Evolutionary conservation across 2,888 invertebrate genomes (phyloP).

Genomic region (Dendrolimus pini): DNA sequence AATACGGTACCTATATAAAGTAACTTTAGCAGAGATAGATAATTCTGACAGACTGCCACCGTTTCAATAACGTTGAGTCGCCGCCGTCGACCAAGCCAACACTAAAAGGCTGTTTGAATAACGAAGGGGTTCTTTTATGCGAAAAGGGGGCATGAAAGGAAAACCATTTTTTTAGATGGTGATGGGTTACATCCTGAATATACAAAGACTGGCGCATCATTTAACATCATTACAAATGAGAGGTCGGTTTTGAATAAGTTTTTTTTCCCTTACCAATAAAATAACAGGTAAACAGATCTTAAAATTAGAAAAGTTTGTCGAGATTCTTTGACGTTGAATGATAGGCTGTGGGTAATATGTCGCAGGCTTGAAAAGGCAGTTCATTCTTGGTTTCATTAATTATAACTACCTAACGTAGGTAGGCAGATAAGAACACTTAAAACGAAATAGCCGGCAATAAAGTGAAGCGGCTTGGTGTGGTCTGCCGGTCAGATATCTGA

Average conservation of each 20-base stretch:
- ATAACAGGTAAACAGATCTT: not conserved
- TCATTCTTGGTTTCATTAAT: too few species aligned
- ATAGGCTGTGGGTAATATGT: too few species aligned
- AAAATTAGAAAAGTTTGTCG: too few species aligned
- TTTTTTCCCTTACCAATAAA: slow-evolving; percentile 4
- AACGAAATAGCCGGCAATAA: slow-evolving; percentile 53
- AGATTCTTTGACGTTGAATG: too few species aligned
- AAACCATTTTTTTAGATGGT: slow-evolving; percentile 63
- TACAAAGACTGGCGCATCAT: slow-evolving; percentile 58
- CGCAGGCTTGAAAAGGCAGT: too few species aligned
- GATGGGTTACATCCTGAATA: slow-evolving; percentile 56
- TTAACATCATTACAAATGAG: slow-evolving; percentile 67
- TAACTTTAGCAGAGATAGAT: slow-evolving; percentile 23
- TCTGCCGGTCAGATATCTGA: slow-evolving; percentile 59
- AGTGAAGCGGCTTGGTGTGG: slow-evolving; percentile 30
- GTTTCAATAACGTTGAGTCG: slow-evolving; percentile 34
- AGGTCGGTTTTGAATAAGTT: slow-evolving; percentile 39
- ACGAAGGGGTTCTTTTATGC: slow-evolving; percentile 63
- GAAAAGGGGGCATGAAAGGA: slow-evolving; percentile 52
- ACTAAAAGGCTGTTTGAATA: slow-evolving; percentile 62
- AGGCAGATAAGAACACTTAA: slow-evolving; percentile 31
- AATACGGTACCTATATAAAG: slow-evolving; percentile 10
- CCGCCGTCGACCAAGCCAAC: slow-evolving; percentile 26
- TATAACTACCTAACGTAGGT: too few species aligned
- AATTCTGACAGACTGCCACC: slow-evolving; percentile 32